Conservation (phyloP, 2,113 vertebrate species). For the Rallus limicola region DNA sequence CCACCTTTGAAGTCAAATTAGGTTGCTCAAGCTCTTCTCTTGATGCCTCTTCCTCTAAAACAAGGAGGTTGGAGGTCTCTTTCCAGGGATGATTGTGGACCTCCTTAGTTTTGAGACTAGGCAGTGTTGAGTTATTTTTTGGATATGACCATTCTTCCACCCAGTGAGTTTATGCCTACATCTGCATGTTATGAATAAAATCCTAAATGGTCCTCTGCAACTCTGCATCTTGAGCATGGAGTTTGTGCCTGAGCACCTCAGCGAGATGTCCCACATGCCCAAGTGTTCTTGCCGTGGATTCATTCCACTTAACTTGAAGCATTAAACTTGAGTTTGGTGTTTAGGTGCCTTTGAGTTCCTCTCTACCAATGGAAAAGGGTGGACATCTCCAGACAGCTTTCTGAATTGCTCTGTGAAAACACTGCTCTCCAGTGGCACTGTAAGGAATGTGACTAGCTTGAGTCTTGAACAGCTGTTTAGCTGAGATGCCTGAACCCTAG, state of each 20-base stretch:
- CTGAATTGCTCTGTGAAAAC: neutral
- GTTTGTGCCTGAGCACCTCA: neutral
- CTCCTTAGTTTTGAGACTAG: neutral
- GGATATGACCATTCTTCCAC: neutral
- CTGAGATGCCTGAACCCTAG: neutral
- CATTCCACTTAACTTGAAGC: neutral
- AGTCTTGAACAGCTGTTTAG: neutral
- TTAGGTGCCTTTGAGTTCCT: neutral
- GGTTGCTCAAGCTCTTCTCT: neutral
- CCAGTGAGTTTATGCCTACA: neutral
- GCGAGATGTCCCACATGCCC: neutral
- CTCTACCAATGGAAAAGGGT: no score
- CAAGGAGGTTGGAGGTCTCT: neutral
- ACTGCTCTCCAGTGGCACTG: neutral
- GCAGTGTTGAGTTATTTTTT: neutral
- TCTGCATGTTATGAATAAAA: fast-evolving
- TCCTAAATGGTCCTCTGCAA: neutral
- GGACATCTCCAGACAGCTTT: neutral
- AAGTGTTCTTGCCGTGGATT: neutral
- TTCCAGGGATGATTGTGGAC: neutral
- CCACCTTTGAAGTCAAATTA: neutral
- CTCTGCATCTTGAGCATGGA: neutral
- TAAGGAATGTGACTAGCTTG: neutral
- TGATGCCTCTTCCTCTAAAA: neutral
- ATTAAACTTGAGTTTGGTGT: neutral